These are phyloP conservation scores for Campylorhamphus procurvoides DNA, from an alignment of 2,113 vertebrate species.

Conservation along the genomic window DNA sequence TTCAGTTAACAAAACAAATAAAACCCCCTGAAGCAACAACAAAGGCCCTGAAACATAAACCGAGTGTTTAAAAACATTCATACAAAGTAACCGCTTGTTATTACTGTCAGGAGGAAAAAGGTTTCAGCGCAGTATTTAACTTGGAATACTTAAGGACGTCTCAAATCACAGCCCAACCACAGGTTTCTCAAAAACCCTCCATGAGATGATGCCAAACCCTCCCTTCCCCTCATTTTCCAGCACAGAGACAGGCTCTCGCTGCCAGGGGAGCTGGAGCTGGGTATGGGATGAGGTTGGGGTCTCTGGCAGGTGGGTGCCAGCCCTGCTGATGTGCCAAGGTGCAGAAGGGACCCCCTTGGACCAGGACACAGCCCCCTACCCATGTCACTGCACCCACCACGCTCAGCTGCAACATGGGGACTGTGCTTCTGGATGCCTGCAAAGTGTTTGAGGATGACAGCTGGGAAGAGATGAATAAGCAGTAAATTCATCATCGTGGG, in stretches of 20 bases:
- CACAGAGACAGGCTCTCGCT: background rate
- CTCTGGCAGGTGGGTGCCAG: background rate
- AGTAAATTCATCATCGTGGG: background rate
- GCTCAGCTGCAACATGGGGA: background rate
- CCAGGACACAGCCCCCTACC: rapidly evolving
- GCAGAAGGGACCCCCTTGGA: background rate
- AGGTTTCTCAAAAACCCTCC: background rate
- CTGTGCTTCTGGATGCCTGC: background rate
- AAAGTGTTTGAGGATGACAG: background rate
- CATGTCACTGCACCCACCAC: rapidly evolving
- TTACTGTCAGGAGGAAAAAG: background rate
- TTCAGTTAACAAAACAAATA: background rate
- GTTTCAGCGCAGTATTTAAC: background rate
- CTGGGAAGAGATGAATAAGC: background rate
- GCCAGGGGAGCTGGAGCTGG: background rate
- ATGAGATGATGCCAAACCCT: rapidly evolving
- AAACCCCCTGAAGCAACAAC: background rate
- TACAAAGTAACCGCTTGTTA: background rate
- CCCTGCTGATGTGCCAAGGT: background rate
- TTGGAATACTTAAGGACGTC: background rate
- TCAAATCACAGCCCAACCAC: background rate
- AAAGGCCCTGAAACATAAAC: background rate
- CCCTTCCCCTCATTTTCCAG: background rate
- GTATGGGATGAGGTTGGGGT: background rate
- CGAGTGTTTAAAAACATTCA: background rate